A percentile compares a stretch with the other conserved stretches of the same genome.
phyloP scores from a whole-genome alignment of 1,140 invertebrate genomes.

The Samia ricini region DNA sequence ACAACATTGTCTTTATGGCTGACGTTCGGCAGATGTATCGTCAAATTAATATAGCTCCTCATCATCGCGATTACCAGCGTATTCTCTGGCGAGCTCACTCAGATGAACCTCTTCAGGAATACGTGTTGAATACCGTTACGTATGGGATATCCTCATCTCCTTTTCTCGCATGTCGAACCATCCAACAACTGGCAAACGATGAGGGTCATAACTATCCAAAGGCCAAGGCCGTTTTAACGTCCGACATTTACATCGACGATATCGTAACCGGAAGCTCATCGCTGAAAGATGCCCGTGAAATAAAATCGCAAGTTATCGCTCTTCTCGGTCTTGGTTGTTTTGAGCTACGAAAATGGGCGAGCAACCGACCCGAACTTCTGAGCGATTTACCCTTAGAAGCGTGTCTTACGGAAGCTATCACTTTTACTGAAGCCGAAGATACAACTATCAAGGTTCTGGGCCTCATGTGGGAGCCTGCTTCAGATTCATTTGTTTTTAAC shows the following conservation, averaged over 20 bases:
- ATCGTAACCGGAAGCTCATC: background rate
- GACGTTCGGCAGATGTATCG: conserved; percentile 69
- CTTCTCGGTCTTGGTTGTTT: background rate
- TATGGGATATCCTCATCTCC: conserved; percentile 60
- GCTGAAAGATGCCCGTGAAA: background rate
- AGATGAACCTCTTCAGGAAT: conserved; percentile 35
- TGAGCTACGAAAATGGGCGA: background rate
- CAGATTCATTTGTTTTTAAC: background rate
- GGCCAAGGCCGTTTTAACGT: background rate
- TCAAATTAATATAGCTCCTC: conserved; percentile 38
- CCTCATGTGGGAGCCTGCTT: conserved; percentile 2
- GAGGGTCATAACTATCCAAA: background rate
- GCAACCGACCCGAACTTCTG: background rate
- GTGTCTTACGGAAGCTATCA: background rate
- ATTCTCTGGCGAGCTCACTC: conserved; percentile 59
- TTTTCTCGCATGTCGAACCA: conserved; percentile 32
- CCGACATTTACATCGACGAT: background rate
- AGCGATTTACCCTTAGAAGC: background rate
- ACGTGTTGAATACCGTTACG: conserved; percentile 54
- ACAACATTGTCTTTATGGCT: conserved; percentile 42
- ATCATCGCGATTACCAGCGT: conserved; percentile 50
- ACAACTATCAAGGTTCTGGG: background rate
- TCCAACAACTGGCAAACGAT: background rate
- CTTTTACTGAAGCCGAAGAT: background rate
- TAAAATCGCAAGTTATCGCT: background rate